Base-by-base conservation (phyloP, 2,797 vertebrate species). In the Sebastes reedi region DNA sequence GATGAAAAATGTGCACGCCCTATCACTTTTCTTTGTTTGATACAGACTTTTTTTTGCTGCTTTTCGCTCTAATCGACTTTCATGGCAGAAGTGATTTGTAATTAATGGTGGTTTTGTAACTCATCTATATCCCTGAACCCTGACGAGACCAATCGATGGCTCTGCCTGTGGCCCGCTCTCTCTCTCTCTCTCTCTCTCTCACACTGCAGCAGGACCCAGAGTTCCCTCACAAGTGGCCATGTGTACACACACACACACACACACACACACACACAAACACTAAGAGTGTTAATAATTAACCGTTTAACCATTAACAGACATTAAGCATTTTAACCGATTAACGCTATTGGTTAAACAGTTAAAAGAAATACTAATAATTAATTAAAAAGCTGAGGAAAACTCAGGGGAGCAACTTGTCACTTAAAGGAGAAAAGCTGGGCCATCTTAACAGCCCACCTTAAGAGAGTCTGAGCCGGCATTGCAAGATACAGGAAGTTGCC, bases 71-170 rank as follows among this genome's bases (percentile, higher is more conserved):
- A 89, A 95, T 94, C 90, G 90, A 95, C 91, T 94, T 94, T 94
- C 92, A 93, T 90, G 92, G 94, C 89, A 94, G 84, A 92, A 94
- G 91, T 90, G 89, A 95, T 94, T 93, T 93, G 93, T 95, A 95
- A 95, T 95, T 95, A 96, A 96, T 92, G 86, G 85, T 86, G 90
- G 90, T 93, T 95, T 95, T 95, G 90, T 92, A 91, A 91, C 91
- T 94, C 91, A 92, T 93, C 89, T 95, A 90, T 95, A 94, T 89
- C 85, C 84, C 87, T 92, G 90, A 91, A 93, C 91, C 91, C 88
- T 95, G 94, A 94, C 81, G 79, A 94, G 87, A 67, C 72, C 80
- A 56, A 95, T 96, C 94, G 30, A 96, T 96, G 88, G 77, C 78
- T 75, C 78, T 82, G 90, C 92, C 87, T 91, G 91, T 93, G 90